These are phyloP conservation scores for Scarus forsteni DNA, from an alignment of 2,797 vertebrate species.

Conservation along the genomic window DNA sequence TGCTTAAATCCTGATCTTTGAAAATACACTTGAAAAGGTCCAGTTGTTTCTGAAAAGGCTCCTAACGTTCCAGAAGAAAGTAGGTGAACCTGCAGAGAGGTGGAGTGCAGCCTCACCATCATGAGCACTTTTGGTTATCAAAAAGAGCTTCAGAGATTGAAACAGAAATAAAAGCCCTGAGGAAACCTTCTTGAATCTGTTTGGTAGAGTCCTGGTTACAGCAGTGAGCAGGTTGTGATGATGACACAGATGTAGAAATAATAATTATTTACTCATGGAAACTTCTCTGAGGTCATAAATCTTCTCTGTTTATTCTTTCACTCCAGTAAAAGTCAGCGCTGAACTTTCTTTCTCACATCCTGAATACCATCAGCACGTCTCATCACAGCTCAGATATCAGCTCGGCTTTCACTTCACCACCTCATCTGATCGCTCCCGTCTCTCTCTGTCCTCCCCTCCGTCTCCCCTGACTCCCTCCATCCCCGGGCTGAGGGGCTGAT, in stretches of 20 bases:
- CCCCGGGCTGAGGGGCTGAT: slow-evolving; percentile 49
- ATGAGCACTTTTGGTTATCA: no score
- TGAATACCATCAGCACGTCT: slow-evolving; percentile 52
- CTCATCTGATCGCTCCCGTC: slow-evolving; percentile 47
- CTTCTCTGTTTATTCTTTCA: slow-evolving; percentile 8
- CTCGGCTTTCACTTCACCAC: slow-evolving; percentile 33
- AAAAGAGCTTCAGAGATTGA: no score
- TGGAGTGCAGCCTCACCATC: no score
- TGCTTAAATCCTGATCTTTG: no score
- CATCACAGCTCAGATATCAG: slow-evolving; percentile 33
- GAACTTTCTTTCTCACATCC: slow-evolving; percentile 26
- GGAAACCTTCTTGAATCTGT: not conserved
- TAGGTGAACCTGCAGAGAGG: no score
- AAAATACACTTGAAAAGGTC: no score
- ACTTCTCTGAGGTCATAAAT: not conserved
- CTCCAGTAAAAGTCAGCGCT: slow-evolving; percentile 14
- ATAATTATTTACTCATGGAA: not conserved
- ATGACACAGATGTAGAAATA: not conserved
- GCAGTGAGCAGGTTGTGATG: not conserved
- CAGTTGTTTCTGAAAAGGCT: no score
- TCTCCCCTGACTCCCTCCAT: slow-evolving; percentile 28
- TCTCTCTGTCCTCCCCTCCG: slow-evolving; percentile 2
- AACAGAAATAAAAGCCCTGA: no score
- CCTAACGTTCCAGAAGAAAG: no score
- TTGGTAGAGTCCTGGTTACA: not conserved